Evolutionary conservation across 2,113 vertebrate species (phyloP).

Genomic region (Pampusana beccarii): DNA sequence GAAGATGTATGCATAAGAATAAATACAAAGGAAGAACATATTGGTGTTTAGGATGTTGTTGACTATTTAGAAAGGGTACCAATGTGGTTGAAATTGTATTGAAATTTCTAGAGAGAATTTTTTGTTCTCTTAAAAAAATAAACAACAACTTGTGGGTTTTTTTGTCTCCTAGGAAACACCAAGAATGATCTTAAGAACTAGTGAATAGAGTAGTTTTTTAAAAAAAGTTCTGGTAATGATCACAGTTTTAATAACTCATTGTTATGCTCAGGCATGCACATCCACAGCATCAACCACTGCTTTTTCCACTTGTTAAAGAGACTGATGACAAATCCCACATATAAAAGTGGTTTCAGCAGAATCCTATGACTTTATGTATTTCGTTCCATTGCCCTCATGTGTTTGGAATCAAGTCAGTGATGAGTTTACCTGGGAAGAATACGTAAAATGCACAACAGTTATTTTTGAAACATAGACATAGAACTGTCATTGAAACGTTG

Average conservation of each 20-base stretch:
- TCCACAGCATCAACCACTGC: not conserved
- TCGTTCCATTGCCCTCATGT: not conserved
- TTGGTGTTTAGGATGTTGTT: not conserved
- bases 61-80: not conserved
- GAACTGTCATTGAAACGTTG: not conserved
- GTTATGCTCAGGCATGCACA: not conserved
- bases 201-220: not conserved
- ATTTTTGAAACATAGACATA: not conserved
- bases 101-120: not conserved
- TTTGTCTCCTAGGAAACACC: not conserved
- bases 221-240: not conserved
- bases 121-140: not conserved
- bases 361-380: not conserved
- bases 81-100: not conserved
- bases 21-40: not conserved
- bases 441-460: not conserved
- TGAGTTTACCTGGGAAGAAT: not conserved
- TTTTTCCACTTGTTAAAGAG: not conserved
- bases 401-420: not conserved
- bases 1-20: not conserved
- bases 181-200: not conserved
- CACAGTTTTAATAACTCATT: not conserved
- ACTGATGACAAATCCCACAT: not conserved
- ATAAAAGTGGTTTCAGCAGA: not conserved
- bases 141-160: accelerated